phyloP scores from a whole-genome alignment of 2,113 vertebrate species.

The Callocephalon fimbriatum region DNA sequence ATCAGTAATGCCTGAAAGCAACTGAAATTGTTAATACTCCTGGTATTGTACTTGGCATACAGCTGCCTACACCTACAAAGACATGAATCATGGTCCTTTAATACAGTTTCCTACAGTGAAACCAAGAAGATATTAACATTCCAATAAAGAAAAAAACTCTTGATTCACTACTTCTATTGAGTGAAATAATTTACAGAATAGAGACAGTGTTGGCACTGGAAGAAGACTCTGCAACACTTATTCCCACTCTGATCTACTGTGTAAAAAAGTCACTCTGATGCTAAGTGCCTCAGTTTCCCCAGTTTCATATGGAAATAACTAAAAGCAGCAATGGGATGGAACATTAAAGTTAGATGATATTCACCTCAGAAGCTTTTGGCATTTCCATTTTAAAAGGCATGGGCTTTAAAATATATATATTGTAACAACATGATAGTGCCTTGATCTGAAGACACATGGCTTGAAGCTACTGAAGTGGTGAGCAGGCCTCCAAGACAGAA shows the following conservation, averaged over 20 bases:
- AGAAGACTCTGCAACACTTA: neutral
- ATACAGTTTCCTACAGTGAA: neutral
- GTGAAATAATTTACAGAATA: neutral
- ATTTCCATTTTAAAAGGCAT: conserved; percentile 4
- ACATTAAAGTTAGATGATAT: neutral
- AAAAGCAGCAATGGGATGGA: neutral
- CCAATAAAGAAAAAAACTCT: neutral
- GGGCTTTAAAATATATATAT: conserved; percentile 36
- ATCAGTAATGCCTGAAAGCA: neutral
- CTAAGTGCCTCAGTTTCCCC: neutral
- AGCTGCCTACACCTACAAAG: conserved; percentile 17
- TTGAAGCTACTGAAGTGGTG: neutral
- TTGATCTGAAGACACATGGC: neutral
- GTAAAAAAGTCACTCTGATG: neutral
- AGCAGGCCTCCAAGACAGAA: neutral
- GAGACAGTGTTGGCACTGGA: neutral
- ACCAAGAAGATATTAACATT: neutral
- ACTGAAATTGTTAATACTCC: neutral
- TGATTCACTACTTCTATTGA: neutral
- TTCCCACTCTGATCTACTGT: neutral
- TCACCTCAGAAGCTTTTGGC: neutral
- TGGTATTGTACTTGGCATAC: neutral
- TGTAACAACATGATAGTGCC: neutral
- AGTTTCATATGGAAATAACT: neutral
- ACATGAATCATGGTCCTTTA: neutral